Evolutionary conservation across 2,113 vertebrate species (phyloP).

Genomic region (Apistogramma diplotaenia): DNA sequence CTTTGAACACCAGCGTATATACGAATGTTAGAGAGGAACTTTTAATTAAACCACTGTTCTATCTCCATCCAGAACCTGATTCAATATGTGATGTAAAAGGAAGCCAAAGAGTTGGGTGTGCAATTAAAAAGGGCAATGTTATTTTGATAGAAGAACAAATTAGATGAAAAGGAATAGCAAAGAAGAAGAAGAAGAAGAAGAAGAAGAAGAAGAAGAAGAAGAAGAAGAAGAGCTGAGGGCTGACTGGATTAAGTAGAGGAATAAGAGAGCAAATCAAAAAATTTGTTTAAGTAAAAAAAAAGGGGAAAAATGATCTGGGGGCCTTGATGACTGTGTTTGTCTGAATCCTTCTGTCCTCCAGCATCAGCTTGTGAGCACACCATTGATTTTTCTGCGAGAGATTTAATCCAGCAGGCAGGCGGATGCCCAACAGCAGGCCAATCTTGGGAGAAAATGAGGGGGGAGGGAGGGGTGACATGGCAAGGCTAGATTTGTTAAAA

Average conservation of each 20-base stretch:
- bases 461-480: background rate
- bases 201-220: background rate
- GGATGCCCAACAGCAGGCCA: constrained; percentile 15
- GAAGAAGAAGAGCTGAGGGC: background rate
- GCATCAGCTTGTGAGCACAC: constrained; percentile 39
- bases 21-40: background rate
- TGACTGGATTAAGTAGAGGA: background rate
- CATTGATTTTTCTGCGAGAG: constrained; percentile 64
- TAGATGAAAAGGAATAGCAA: background rate
- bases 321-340: constrained; percentile 45
- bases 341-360: constrained; percentile 38
- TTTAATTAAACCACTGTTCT: background rate
- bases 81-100: background rate
- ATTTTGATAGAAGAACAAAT: background rate
- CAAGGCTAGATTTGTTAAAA: constrained; percentile 46
- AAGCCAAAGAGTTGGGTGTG: background rate
- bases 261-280: constrained; percentile 21
- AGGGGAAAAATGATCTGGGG: background rate
- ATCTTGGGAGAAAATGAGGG: constrained; percentile 11
- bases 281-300: background rate
- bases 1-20: background rate
- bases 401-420: constrained; percentile 36
- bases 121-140: background rate
- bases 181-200: background rate
- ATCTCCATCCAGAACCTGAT: background rate